Evolutionary conservation across 2,888 invertebrate genomes (phyloP), one percentile per base, ranked within the genome.

Genomic region (Nemapogon koenigi): DNA sequence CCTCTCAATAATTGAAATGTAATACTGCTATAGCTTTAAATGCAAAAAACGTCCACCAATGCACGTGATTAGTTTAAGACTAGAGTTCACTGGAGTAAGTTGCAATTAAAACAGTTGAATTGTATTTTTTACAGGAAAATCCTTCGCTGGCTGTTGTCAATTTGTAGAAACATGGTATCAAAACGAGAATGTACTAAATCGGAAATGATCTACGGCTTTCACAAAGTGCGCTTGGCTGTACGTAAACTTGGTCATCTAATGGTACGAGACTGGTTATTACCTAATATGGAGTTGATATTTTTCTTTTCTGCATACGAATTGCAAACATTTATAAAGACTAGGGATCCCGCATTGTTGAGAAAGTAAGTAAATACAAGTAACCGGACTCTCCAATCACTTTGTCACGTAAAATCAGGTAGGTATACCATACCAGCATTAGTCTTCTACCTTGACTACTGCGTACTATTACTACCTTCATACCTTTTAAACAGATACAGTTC

Each of bases 261-360:
- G 72, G 81, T 82, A 1, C 50, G 57, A 10, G 81, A 84, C 47
- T 88, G 88, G 50, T 66, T 81, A 19, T 53, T 92, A 31, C 89
- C 90, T 0, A 75, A 85, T 35, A 57, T 63, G 15, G 83, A 86
- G 16, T 67, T 91, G 0, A 64, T 91, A 19, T 89, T 83, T 59
- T 88, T 83, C 63, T 76, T 92, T 49, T 84, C 87, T 0, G 70
- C 83, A 27, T 52, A 76, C 10, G 92, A 93, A 63, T 73, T 92
- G 10, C 70, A 70, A 2, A 55, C 64, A 16, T 68, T 89, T 8
- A 55, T 89, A 1, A 44, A 53, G 1, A 62, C 67, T 1, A 64
- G 82, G 39, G 81, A 83, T 48, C 82, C 85, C 1, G 68, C 61
- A 1, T 57, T 87, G 19, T 63, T 89, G 29, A 73, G 70, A 45